A percentile compares a stretch with the other conserved stretches of the same genome.
These are phyloP conservation scores for Parambassis ranga DNA, from an alignment of 2,797 vertebrate species.

Conservation along the genomic window DNA sequence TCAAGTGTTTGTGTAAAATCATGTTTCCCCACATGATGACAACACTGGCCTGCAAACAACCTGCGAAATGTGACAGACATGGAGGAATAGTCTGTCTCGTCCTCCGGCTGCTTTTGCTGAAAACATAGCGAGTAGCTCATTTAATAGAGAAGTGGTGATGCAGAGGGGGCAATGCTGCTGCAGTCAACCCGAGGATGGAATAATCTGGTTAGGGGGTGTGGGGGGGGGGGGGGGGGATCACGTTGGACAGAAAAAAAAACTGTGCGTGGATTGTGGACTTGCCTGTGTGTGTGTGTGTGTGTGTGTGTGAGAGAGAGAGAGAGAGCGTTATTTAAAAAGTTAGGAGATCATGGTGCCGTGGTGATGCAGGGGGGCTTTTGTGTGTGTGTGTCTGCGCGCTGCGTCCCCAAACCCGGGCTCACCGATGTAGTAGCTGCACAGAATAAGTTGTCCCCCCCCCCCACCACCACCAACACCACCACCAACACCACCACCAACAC, in stretches of 20 bases:
- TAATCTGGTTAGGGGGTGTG: constrained; percentile 62
- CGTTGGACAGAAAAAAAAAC: constrained; percentile 15
- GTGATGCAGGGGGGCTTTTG: constrained; percentile 57
- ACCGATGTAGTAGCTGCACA: constrained; percentile 67
- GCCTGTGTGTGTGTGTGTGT: neutral
- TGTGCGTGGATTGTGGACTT: constrained; percentile 7
- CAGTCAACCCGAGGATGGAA: constrained; percentile 74
- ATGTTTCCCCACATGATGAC: constrained; percentile 20
- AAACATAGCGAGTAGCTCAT: constrained; percentile 60
- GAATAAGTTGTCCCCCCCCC: constrained; percentile 72
- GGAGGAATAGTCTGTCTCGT: constrained; percentile 55
- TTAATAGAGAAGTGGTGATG: constrained; percentile 77
- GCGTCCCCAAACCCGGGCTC: constrained; percentile 57
- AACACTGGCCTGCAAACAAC: constrained; percentile 27
- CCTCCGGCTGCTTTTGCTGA: constrained; percentile 44
- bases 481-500: constrained; percentile 47
- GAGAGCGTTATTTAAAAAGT: constrained; percentile 75
- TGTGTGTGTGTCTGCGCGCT: constrained; percentile 46
- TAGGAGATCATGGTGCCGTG: constrained; percentile 70
- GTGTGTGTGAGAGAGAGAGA: neutral
- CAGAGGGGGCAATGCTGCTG: constrained; percentile 70
- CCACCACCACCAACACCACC: constrained; percentile 46
- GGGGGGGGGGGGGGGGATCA: too few species aligned
- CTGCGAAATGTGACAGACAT: constrained; percentile 43
- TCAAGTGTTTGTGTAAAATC: constrained; percentile 4